A percentile compares a stretch with the other conserved stretches of the same genome.
Conservation (phyloP, 2,113 vertebrate genomes). For the Hydrolagus affinis region DNA sequence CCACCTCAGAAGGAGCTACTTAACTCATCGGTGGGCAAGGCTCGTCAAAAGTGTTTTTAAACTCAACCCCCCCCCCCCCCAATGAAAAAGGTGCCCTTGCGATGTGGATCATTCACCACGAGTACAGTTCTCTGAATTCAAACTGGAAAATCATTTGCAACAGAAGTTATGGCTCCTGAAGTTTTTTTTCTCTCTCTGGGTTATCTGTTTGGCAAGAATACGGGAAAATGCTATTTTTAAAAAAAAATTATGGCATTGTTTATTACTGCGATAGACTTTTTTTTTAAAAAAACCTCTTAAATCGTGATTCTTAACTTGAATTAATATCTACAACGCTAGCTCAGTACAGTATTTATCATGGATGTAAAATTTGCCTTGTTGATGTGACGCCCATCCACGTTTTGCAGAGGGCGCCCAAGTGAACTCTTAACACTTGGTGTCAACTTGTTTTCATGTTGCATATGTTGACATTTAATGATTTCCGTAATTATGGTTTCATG, state of each 20-base stretch:
- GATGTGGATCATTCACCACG: neutral
- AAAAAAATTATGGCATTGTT: neutral
- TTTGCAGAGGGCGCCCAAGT: neutral
- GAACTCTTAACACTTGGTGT: too few species aligned
- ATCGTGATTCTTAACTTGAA: too few species aligned
- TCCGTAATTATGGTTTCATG: too few species aligned
- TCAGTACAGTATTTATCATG: neutral
- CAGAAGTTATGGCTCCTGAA: neutral
- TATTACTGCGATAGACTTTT: neutral
- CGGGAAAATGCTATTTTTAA: too few species aligned
- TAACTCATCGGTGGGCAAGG: too few species aligned
- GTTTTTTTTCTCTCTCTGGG: neutral
- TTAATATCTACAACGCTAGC: too few species aligned
- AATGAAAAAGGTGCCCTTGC: neutral
- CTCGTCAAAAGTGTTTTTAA: too few species aligned
- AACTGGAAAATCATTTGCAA: conserved; percentile 20
- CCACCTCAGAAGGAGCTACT: too few species aligned
- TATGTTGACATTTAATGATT: too few species aligned
- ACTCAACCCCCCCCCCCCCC: too few species aligned
- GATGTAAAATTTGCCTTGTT: neutral
- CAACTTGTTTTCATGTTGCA: too few species aligned
- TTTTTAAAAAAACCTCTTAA: neutral
- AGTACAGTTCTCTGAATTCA: neutral
- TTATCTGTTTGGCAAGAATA: neutral
- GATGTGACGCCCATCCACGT: neutral